Evolutionary conservation across 2,113 vertebrate genomes (phyloP).

Genomic region (Bucco capensis): DNA sequence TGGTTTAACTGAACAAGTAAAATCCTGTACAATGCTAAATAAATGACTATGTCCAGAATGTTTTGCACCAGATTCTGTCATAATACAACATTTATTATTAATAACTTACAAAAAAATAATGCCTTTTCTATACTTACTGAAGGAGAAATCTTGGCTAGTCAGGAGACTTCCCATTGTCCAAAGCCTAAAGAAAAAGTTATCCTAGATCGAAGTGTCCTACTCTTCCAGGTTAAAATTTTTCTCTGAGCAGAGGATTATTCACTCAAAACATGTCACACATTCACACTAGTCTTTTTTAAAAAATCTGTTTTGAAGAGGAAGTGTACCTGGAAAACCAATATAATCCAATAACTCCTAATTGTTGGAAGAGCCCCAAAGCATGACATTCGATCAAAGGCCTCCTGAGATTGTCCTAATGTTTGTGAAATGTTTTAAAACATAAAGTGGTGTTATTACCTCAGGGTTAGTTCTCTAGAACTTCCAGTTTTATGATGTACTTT

Average conservation of each 20-base stretch:
- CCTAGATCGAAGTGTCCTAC: not conserved
- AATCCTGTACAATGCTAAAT: not conserved
- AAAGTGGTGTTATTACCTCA: not conserved
- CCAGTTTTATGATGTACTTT: constrained; percentile 31
- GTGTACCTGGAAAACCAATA: not conserved
- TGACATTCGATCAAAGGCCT: not conserved
- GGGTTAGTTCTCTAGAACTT: not conserved
- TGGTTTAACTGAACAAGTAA: not conserved
- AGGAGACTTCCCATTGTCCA: not conserved
- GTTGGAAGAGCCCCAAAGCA: not conserved
- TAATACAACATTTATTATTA: not conserved
- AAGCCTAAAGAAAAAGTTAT: constrained; percentile 8
- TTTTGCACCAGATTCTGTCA: not conserved
- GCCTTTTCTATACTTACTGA: not conserved
- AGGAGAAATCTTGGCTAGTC: not conserved
- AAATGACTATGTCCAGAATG: not conserved
- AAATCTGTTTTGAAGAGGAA: not conserved
- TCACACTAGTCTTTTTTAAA: not conserved
- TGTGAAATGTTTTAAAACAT: constrained; percentile 8
- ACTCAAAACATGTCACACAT: not conserved
- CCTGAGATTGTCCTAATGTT: not conserved
- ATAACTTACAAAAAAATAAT: not conserved
- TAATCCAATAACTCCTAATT: not conserved
- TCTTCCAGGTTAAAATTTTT: constrained; percentile 17
- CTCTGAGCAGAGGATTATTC: not conserved